These are phyloP conservation scores for Hirundo rustica DNA, from an alignment of 2,797 vertebrate genomes.

Conservation along the genomic window DNA sequence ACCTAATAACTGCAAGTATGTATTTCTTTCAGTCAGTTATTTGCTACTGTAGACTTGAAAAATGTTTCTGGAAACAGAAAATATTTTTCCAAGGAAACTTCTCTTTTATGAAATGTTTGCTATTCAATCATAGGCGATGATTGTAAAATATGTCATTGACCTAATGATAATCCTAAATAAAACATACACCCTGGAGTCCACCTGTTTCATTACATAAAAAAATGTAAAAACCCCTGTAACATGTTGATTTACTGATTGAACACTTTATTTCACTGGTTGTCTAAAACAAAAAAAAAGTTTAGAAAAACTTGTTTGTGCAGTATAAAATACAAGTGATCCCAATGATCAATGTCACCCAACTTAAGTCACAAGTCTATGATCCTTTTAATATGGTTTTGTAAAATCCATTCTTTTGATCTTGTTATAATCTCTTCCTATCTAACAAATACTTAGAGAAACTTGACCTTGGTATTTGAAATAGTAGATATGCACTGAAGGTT, in stretches of 20 bases:
- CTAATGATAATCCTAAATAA: not conserved
- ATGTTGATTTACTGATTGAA: not conserved
- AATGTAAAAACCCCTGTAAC: rapidly evolving
- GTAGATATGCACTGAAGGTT: not conserved
- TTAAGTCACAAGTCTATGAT: not conserved
- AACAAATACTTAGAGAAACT: not conserved
- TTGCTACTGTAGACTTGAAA: not conserved
- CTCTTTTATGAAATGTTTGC: not conserved
- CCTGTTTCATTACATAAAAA: not conserved
- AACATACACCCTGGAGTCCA: not conserved
- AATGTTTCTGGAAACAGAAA: not conserved
- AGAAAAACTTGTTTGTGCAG: not conserved
- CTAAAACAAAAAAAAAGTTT: not conserved
- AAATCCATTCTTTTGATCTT: not conserved
- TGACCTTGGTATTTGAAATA: not conserved
- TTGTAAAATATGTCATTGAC: not conserved
- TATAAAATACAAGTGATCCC: not conserved
- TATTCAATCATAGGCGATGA: not conserved
- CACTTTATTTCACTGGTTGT: not conserved
- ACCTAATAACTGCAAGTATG: not conserved
- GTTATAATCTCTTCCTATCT: not conserved
- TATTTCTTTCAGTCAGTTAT: not conserved
- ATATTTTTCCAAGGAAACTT: not conserved
- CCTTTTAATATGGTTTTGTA: not conserved
- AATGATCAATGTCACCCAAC: rapidly evolving